Evolutionary conservation across 2,888 invertebrate genomes (phyloP).

Genomic region (Melipona beecheii): DNA sequence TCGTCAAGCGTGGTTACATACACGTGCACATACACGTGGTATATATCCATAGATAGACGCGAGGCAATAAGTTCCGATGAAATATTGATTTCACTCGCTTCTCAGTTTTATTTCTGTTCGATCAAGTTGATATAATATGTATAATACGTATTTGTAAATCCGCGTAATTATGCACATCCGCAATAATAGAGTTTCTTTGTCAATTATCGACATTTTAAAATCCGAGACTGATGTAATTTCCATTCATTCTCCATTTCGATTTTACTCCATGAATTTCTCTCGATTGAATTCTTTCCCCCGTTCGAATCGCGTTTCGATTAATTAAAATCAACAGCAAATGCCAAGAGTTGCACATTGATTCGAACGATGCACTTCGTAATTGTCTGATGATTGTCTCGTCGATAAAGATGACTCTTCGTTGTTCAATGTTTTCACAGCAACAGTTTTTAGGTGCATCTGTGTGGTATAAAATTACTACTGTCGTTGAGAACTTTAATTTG

Average conservation of each 20-base stretch:
- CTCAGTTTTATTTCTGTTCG: not conserved
- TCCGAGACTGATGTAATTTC: not conserved
- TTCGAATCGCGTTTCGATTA: not conserved
- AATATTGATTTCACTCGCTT: not conserved
- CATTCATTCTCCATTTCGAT: no score
- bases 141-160: no score
- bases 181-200: no score
- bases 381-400: not conserved
- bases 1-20: not conserved
- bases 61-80: not conserved
- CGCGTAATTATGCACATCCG: not conserved
- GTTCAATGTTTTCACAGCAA: not conserved
- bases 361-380: not conserved
- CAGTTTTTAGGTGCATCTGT: not conserved
- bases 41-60: not conserved
- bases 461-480: no score
- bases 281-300: no score
- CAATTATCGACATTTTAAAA: not conserved
- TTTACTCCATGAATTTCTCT: not conserved
- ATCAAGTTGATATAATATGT: conserved; percentile 1
- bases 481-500: no score
- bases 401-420: not conserved
- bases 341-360: no score
- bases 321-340: not conserved
- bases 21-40: not conserved